Base-by-base conservation (phyloP, 2,113 vertebrate species). In the Sander lucioperca region DNA sequence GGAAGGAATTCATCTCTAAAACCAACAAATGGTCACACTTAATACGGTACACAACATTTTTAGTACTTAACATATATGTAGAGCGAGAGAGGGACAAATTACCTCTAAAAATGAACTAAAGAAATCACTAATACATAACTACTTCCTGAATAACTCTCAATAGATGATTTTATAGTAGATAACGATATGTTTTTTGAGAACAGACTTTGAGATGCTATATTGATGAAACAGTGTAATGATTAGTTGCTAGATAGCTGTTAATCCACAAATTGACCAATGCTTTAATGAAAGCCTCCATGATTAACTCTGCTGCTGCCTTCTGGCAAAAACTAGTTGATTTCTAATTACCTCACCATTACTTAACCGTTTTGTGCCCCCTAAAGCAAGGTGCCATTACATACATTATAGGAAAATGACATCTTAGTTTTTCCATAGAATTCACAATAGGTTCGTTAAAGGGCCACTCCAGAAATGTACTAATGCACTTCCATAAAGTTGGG, bases 231-330 rank as follows among this genome's bases (percentile, higher is more conserved):
- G 15, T 45, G 53, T 72, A 21, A 47, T 58, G 15, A 63, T 75
- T 14, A 43, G 14, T 27, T 47, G 13, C 15, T 50, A 58, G 39
- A 15, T 18, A 18, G 54, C 64, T 45, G 66, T 51, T 51, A 39
- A 64, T 64, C 48, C 30, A 25, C 21, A 12, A 51, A 79, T 54
- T 43, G 48, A 71, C 11, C 30, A 43, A 6, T 6, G 5, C 12
- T 45, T 27, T 61, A 25, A 79, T 79, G 16, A 62, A 70, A 59
- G 27, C 65, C 11, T 51, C 61, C 39, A 48, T 36, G 13, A 48
- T 58, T 25, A 67, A 45, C 25, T 30, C 23, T 21, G 47, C 47
- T 43, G 47, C 30, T 64, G 59, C 45, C 27, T 7, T 36, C 8
- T 53, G 14, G 9, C 14, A 33, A 23, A 23, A 19, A 13, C 10